Percentiles rank a stretch among this genome's conserved stretches.
phyloP scores from a whole-genome alignment of 1,140 invertebrate species.

The Drosophila virilis region DNA sequence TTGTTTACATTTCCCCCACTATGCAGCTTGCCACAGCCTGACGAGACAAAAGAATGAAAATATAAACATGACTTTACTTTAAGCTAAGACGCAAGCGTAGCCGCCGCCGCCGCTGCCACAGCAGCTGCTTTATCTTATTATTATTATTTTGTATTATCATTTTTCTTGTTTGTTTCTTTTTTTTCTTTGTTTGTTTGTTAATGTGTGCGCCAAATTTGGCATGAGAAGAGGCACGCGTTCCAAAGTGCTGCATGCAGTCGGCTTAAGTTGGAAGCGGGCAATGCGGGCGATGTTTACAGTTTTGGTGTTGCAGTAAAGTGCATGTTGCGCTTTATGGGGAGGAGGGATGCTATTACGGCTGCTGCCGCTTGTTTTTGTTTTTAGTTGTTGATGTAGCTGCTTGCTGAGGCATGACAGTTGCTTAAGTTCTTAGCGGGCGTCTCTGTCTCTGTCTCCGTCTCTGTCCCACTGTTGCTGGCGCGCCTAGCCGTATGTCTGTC shows the following conservation, averaged over 20 bases:
- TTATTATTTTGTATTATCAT: neutral
- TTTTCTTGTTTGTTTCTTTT: neutral
- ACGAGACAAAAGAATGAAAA: slow-evolving; percentile 35
- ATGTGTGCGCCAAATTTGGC: slow-evolving; percentile 21
- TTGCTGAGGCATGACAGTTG: slow-evolving; percentile 54
- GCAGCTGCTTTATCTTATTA: neutral
- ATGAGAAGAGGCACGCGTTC: neutral
- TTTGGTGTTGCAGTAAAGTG: slow-evolving; percentile 30
- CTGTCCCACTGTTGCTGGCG: slow-evolving; percentile 2
- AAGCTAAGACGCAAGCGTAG: slow-evolving; percentile 21
- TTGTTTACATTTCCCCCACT: slow-evolving; percentile 1
- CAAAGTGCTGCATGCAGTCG: slow-evolving; percentile 12
- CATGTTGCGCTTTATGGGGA: slow-evolving; percentile 26
- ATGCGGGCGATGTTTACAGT: slow-evolving; percentile 25
- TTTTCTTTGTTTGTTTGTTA: neutral
- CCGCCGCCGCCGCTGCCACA: slow-evolving; percentile 13
- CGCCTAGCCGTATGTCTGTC: slow-evolving; percentile 58
- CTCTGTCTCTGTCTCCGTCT: slow-evolving; percentile 9
- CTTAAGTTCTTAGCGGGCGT: slow-evolving; percentile 31
- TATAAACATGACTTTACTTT: slow-evolving; percentile 42
- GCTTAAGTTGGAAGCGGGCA: slow-evolving; percentile 22
- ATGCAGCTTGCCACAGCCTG: neutral
- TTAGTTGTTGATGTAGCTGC: slow-evolving; percentile 28
- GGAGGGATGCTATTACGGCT: slow-evolving; percentile 18
- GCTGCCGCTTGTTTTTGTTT: slow-evolving; percentile 18